phyloP scores from a whole-genome alignment of 2,888 invertebrate species.

The Leucoma salicis region DNA sequence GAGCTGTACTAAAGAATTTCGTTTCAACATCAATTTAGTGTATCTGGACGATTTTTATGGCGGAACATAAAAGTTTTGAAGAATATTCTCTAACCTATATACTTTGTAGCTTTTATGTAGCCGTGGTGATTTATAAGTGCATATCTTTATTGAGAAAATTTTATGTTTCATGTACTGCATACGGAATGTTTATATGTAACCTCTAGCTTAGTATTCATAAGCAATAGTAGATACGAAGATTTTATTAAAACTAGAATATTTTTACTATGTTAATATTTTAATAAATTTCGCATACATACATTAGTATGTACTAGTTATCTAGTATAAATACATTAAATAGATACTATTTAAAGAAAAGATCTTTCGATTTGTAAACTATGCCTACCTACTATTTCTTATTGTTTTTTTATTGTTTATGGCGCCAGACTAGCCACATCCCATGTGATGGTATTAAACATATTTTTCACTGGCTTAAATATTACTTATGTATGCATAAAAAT shows the following conservation, averaged over 20 bases:
- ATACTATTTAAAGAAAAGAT: no score
- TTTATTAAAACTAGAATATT: neutral
- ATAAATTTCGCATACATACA: no score
- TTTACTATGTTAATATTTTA: neutral
- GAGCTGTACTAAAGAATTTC: slow-evolving; percentile 59
- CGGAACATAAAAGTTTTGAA: slow-evolving; percentile 48
- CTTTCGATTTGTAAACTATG: no score
- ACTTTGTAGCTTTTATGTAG: slow-evolving; percentile 37
- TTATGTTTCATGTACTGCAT: neutral
- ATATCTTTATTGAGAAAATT: slow-evolving; percentile 7
- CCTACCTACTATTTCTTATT: no score
- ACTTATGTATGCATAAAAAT: no score
- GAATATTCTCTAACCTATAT: slow-evolving; percentile 52
- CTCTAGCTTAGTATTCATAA: neutral
- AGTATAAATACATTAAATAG: no score
- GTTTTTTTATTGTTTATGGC: no score
- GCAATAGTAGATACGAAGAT: neutral
- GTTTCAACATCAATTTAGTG: slow-evolving; percentile 32
- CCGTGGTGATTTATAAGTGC: slow-evolving; percentile 18
- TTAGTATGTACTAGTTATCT: no score
- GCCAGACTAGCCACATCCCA: no score
- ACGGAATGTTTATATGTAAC: neutral
- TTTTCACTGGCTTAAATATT: no score
- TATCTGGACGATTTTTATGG: slow-evolving; percentile 47
- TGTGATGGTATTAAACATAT: no score